A percentile compares a stretch with the other conserved stretches of the same genome.
phyloP scores from a whole-genome alignment of 2,888 invertebrate species.

The Sycophila texana region DNA sequence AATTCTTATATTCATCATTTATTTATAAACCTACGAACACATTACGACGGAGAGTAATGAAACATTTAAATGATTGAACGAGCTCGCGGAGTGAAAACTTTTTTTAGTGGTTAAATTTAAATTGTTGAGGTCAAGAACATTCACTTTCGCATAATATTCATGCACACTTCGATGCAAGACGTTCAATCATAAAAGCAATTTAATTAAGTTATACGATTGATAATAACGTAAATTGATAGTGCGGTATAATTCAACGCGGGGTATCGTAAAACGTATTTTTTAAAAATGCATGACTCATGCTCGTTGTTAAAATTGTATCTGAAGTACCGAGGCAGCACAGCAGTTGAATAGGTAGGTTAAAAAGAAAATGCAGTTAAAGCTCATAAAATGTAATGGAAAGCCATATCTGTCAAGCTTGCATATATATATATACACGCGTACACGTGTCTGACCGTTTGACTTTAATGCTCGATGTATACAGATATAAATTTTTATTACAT shows the following conservation, averaged over 20 bases:
- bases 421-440: conserved; percentile 4
- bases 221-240: background rate
- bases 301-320: conserved; percentile 16
- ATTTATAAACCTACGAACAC: too few species aligned
- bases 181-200: background rate
- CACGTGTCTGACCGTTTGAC: conserved; percentile 20
- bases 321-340: conserved; percentile 2
- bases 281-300: conserved; percentile 2
- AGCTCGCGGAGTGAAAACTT: background rate
- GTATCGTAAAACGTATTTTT: background rate
- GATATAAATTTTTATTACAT: conserved; percentile 45
- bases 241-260: background rate
- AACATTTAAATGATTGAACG: too few species aligned
- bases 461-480: conserved; percentile 38
- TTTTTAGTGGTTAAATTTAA: background rate
- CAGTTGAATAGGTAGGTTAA: conserved; percentile 18
- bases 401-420: conserved; percentile 35
- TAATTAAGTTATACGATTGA: background rate
- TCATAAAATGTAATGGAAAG: conserved; percentile 53
- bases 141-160: background rate
- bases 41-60: too few species aligned
- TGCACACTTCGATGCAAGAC: background rate
- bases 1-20: too few species aligned
- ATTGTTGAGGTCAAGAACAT: conserved; percentile 1
- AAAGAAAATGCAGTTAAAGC: conserved; percentile 47